phyloP scores from a whole-genome alignment of 2,888 invertebrate genomes.

The Tetragnatha montana region DNA sequence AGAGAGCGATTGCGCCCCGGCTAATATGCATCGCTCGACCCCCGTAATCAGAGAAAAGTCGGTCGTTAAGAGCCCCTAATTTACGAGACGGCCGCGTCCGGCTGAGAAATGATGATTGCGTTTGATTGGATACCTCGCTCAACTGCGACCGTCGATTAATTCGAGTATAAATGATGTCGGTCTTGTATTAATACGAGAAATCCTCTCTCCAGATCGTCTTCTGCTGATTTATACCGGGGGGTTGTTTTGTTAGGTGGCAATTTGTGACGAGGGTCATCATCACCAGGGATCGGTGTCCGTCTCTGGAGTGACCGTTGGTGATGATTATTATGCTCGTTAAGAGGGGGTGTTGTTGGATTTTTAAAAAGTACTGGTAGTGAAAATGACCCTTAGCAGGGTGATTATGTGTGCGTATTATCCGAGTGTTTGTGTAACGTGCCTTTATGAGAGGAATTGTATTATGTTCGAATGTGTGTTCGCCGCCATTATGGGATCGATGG shows the following conservation, averaged over 20 bases:
- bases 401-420: too few relatives aligned
- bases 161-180: conserved; percentile 52
- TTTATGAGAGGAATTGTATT: too few relatives aligned
- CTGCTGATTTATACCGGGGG: background rate
- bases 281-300: background rate
- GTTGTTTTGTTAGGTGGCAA: background rate
- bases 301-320: background rate
- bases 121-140: conserved; percentile 62
- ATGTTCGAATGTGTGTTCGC: too few relatives aligned
- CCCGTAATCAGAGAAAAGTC: conserved; percentile 63
- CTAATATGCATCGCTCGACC: conserved; percentile 64
- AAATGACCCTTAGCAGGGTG: too few relatives aligned
- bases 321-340: background rate
- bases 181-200: background rate
- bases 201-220: conserved; percentile 1
- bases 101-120: conserved; percentile 67
- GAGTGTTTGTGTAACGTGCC: too few relatives aligned
- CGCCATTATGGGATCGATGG: too few relatives aligned
- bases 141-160: conserved; percentile 57
- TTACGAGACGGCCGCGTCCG: conserved; percentile 50
- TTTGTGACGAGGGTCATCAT: background rate
- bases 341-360: background rate
- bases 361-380: too few relatives aligned
- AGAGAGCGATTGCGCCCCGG: conserved; percentile 23
- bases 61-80: conserved; percentile 67